phyloP scores from a whole-genome alignment of 2,888 invertebrate genomes.

The Imbricaverruca yamaguchii region DNA sequence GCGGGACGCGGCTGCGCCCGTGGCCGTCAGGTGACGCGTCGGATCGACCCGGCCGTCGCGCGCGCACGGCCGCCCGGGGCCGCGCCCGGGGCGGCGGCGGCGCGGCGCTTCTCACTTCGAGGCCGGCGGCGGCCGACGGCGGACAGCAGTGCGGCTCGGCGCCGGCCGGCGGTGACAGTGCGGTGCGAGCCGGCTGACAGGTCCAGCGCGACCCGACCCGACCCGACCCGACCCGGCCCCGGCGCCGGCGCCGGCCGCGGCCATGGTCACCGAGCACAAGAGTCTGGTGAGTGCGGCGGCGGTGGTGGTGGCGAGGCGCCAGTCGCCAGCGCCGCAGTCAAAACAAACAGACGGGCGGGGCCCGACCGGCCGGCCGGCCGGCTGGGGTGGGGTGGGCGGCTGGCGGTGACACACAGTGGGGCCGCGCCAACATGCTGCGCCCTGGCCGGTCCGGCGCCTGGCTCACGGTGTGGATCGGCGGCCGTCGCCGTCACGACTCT shows the following conservation, averaged over 20 bases:
- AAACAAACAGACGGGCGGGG: not conserved
- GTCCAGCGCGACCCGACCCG: no score
- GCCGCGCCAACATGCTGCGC: not conserved
- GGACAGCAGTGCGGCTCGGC: not conserved
- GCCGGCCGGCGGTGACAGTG: not conserved
- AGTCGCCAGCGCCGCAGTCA: not conserved
- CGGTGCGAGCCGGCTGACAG: not conserved
- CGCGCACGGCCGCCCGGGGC: not conserved
- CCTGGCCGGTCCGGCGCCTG: not conserved
- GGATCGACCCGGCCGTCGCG: not conserved
- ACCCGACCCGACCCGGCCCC: not conserved
- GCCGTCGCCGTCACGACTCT: no score
- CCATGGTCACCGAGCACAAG: slow-evolving; percentile 6
- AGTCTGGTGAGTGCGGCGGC: not conserved
- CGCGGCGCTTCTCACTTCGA: not conserved
- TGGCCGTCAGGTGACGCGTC: not conserved
- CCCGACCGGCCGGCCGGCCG: not conserved
- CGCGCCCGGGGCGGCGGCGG: not conserved
- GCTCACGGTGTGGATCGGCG: no score
- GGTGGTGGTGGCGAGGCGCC: not conserved
- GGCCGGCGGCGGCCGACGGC: not conserved
- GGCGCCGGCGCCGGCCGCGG: not conserved
- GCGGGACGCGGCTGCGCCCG: no score
- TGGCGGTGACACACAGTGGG: not conserved
- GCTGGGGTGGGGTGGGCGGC: not conserved